Conservation (phyloP, 2,888 invertebrate species). For the Ectemnius cavifrons region DNA sequence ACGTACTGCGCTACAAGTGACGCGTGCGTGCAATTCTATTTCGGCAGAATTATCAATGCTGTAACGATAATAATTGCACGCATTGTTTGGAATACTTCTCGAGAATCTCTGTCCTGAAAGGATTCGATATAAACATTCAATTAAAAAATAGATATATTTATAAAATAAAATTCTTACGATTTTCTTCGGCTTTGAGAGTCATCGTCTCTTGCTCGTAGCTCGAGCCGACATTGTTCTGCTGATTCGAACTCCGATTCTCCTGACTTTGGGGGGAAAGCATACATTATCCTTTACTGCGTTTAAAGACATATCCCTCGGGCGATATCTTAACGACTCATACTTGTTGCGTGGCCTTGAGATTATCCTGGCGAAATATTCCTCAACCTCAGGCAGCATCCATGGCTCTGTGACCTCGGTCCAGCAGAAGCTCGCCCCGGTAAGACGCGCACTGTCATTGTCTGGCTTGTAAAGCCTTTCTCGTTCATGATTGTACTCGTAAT, state of each 20-base stretch:
- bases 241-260: background rate
- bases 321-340: constrained; percentile 59
- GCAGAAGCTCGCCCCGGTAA: constrained; percentile 30
- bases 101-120: too few relatives aligned
- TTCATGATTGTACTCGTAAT: constrained; percentile 82
- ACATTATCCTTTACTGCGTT: background rate
- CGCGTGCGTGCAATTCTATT: constrained; percentile 64
- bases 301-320: background rate
- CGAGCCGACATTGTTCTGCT: background rate
- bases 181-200: too few relatives aligned
- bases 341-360: constrained; percentile 38
- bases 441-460: constrained; percentile 19
- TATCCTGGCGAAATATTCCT: constrained; percentile 69
- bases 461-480: constrained; percentile 78
- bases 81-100: background rate
- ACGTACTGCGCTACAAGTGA: constrained; percentile 62
- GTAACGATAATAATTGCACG: constrained; percentile 53
- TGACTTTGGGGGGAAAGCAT: constrained; percentile 8
- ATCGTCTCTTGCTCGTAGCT: too few relatives aligned
- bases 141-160: too few relatives aligned
- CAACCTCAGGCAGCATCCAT: constrained; percentile 73
- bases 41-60: constrained; percentile 65
- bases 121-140: too few relatives aligned
- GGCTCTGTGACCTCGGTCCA: constrained; percentile 62
- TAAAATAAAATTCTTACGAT: too few relatives aligned